Evolutionary conservation across 2,888 invertebrate genomes (phyloP).

Genomic region (Rhopalosiphum nymphaeae): DNA sequence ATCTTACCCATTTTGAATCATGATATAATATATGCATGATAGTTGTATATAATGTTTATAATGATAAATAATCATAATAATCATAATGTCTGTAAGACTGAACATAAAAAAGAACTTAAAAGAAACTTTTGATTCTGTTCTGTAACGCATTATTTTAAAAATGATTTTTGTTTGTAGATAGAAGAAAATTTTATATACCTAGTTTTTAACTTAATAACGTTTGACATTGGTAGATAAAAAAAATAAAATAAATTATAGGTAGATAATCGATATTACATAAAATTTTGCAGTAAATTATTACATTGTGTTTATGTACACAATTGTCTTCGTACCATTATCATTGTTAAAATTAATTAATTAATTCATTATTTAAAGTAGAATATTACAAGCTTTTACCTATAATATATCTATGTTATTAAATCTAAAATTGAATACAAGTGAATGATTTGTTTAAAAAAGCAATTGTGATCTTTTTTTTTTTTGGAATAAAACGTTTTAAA

Average conservation of each 20-base stretch:
- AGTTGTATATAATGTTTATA: neutral
- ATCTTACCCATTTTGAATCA: slow-evolving; percentile 1
- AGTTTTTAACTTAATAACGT: neutral
- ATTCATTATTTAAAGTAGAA: neutral
- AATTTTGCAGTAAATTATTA: neutral
- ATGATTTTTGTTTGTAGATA: neutral
- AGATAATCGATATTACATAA: neutral
- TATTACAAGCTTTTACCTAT: neutral
- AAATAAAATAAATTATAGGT: neutral
- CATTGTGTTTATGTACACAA: neutral
- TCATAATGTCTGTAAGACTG: neutral
- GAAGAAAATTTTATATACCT: neutral
- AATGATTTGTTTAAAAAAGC: neutral
- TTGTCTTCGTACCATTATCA: neutral
- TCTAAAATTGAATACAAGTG: neutral
- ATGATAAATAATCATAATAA: neutral
- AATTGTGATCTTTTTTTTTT: neutral
- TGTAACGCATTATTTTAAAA: neutral
- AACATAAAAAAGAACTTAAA: neutral
- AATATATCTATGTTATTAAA: neutral
- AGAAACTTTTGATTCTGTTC: neutral
- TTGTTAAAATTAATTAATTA: neutral
- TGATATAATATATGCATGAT: neutral
- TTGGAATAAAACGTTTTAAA: neutral
- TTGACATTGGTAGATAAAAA: neutral